Percentiles rank a stretch among this genome's conserved stretches.
phyloP scores from a whole-genome alignment of 2,888 invertebrate species.

The Lasioglossum morio region DNA sequence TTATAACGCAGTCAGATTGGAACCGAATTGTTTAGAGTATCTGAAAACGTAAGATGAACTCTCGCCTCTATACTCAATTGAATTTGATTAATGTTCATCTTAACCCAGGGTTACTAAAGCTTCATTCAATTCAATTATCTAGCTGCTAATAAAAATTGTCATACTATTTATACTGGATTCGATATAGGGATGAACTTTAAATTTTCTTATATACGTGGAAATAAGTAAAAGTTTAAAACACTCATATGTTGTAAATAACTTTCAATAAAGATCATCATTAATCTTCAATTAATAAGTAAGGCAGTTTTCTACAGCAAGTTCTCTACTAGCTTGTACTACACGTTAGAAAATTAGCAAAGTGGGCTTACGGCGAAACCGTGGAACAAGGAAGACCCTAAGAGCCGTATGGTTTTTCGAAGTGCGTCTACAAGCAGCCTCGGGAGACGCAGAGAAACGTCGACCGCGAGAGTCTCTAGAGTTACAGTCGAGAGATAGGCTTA shows the following conservation, averaged over 20 bases:
- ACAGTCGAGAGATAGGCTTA: slow-evolving; percentile 57
- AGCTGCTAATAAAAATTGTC: not conserved
- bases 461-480: slow-evolving; percentile 24
- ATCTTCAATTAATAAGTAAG: not conserved
- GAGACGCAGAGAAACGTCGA: not conserved
- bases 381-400: not conserved
- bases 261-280: not conserved
- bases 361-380: not conserved
- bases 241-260: not conserved
- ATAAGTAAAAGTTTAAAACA: not conserved
- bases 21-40: not conserved
- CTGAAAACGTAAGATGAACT: not conserved
- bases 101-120: not conserved
- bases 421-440: not conserved
- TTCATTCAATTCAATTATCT: not conserved
- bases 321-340: not conserved
- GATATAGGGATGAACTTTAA: not conserved
- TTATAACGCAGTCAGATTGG: not conserved
- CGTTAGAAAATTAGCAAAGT: not conserved
- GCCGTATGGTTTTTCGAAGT: not conserved
- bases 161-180: not conserved
- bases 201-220: not conserved
- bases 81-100: not conserved
- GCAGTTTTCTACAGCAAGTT: not conserved
- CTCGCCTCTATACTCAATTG: not conserved